These are phyloP conservation scores for Paratrypauchen microcephalus DNA, from an alignment of 2,797 vertebrate species.

Conservation along the genomic window DNA sequence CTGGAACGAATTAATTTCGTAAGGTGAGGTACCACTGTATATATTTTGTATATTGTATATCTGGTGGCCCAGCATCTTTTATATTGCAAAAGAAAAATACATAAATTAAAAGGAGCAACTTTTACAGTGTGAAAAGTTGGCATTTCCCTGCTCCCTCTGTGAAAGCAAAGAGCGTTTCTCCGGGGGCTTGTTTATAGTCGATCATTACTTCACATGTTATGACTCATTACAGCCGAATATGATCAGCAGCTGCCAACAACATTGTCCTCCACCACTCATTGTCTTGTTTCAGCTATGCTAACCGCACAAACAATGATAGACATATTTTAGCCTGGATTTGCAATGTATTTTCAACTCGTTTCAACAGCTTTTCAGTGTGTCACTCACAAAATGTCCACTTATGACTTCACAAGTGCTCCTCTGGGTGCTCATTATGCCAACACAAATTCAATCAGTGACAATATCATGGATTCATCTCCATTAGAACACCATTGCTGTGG, in stretches of 20 bases:
- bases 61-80: too few relatives aligned
- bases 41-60: too few relatives aligned
- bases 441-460: slow-evolving; percentile 53
- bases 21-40: too few relatives aligned
- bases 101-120: too few relatives aligned
- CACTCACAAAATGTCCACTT: slow-evolving; percentile 53
- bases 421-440: slow-evolving; percentile 50
- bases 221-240: slow-evolving; percentile 25
- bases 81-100: too few relatives aligned
- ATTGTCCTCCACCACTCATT: slow-evolving; percentile 30
- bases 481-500: slow-evolving; percentile 39
- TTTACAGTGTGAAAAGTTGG: slow-evolving; percentile 19
- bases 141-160: neutral
- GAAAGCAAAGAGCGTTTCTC: slow-evolving; percentile 17
- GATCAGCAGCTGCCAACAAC: slow-evolving; percentile 16
- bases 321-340: slow-evolving; percentile 11
- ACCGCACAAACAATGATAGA: slow-evolving; percentile 19
- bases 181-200: slow-evolving; percentile 29
- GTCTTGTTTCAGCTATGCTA: slow-evolving; percentile 10
- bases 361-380: slow-evolving; percentile 48
- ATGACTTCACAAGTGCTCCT: slow-evolving; percentile 45
- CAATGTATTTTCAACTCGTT: slow-evolving; percentile 24
- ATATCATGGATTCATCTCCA: slow-evolving; percentile 57
- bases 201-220: slow-evolving; percentile 12
- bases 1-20: too few relatives aligned